Conservation (phyloP, 2,888 invertebrate genomes). For the Eupithecia subfuscata region DNA sequence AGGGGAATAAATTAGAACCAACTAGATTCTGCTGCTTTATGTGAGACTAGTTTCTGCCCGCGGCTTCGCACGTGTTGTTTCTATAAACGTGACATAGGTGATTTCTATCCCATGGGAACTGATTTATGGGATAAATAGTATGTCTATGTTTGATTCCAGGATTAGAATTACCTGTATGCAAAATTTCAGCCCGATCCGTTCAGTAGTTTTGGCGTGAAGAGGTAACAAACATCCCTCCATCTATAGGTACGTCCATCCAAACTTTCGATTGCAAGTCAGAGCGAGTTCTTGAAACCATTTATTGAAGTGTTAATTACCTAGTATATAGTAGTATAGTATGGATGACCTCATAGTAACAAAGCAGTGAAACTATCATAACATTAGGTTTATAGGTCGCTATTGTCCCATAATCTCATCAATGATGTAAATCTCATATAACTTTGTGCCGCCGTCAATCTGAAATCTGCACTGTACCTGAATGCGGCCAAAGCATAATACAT, state of each 20-base stretch:
- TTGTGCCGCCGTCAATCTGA: conserved; percentile 11
- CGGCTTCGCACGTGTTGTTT: no score
- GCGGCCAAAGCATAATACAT: conserved; percentile 70
- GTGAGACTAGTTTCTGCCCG: not conserved
- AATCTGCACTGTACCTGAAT: conserved; percentile 22
- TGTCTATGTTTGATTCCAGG: no score
- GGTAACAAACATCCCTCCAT: no score
- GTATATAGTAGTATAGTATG: not conserved
- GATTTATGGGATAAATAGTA: no score
- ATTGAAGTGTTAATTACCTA: not conserved
- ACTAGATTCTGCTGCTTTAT: not conserved
- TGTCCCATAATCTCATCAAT: not conserved
- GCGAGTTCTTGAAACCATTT: not conserved
- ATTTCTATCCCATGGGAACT: no score
- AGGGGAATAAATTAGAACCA: not conserved
- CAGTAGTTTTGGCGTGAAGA: no score
- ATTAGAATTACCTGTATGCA: no score
- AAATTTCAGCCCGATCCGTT: no score
- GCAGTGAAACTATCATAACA: not conserved
- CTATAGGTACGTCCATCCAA: no score
- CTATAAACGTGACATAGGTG: no score
- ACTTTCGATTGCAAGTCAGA: not conserved
- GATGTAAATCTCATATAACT: conserved; percentile 2
- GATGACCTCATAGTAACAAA: not conserved
- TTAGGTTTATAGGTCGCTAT: not conserved